Evolutionary conservation across 2,113 vertebrate species (phyloP).

Genomic region (Cyanoramphus novaezelandiae): DNA sequence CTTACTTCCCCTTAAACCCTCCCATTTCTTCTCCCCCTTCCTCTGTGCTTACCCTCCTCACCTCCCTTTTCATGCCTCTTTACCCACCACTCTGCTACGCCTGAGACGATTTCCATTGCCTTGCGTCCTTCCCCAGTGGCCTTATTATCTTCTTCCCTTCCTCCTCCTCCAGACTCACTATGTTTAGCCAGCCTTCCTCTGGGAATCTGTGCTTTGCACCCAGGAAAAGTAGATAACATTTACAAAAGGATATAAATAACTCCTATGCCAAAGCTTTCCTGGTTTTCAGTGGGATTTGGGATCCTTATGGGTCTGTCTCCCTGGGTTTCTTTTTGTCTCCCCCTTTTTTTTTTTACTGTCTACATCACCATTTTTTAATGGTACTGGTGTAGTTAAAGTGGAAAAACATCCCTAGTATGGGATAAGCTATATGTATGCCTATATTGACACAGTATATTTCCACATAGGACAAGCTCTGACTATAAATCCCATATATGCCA

Average conservation of each 20-base stretch:
- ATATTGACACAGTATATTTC: neutral
- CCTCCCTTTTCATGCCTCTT: neutral
- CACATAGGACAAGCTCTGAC: neutral
- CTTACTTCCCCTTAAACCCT: neutral
- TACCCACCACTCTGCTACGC: neutral
- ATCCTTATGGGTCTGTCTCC: neutral
- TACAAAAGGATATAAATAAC: constrained; percentile 34
- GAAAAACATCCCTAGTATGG: neutral
- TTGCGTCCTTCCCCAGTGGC: constrained; percentile 19
- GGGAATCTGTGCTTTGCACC: constrained; percentile 26
- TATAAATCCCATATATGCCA: neutral
- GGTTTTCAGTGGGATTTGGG: neutral
- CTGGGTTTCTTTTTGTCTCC: neutral
- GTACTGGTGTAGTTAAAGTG: neutral
- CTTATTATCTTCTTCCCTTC: constrained; percentile 39
- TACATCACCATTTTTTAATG: neutral
- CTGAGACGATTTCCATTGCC: neutral
- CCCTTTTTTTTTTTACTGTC: neutral
- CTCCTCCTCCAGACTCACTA: neutral
- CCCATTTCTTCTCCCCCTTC: neutral
- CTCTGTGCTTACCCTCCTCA: neutral
- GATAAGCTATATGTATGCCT: neutral
- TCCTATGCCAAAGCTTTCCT: neutral
- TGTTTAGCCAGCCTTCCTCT: neutral
- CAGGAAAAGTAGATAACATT: constrained; percentile 21